Conservation (phyloP, 2,888 invertebrate genomes). For the Meliscaeva auricollis region DNA sequence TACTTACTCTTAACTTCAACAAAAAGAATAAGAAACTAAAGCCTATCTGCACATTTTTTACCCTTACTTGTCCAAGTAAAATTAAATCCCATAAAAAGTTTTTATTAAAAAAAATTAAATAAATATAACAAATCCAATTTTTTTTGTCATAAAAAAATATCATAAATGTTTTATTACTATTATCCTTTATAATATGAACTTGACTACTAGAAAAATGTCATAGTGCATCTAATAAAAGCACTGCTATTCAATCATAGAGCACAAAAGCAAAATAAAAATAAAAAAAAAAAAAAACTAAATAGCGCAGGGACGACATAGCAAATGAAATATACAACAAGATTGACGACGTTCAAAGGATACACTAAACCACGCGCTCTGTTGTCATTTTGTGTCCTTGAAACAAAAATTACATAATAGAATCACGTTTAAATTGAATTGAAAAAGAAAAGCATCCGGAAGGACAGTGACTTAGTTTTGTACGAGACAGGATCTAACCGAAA, state of each 20-base stretch:
- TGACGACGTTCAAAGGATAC: constrained; percentile 44
- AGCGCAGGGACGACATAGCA: not conserved
- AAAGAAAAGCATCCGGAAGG: constrained; percentile 44
- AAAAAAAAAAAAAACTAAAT: not conserved
- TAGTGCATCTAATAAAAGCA: not conserved
- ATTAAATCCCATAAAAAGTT: too few relatives aligned
- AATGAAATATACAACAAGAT: not conserved
- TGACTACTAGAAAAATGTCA: not conserved
- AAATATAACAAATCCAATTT: too few relatives aligned
- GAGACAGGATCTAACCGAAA: constrained; percentile 32
- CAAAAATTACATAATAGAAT: constrained; percentile 64
- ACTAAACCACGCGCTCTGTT: constrained; percentile 26
- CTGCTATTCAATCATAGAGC: not conserved
- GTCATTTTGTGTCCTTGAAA: constrained; percentile 65
- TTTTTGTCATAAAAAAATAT: not conserved
- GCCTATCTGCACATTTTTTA: too few relatives aligned
- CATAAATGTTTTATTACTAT: not conserved
- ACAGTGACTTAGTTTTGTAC: constrained; percentile 22
- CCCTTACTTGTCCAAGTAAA: too few relatives aligned
- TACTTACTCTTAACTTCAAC: too few relatives aligned
- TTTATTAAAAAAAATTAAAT: not conserved
- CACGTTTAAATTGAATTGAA: constrained; percentile 70
- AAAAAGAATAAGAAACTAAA: too few relatives aligned
- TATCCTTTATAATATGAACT: not conserved
- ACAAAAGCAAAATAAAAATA: not conserved